These are phyloP conservation scores for Protaetia brevitarsis DNA, from an alignment of 1,140 invertebrate species.

Conservation along the genomic window DNA sequence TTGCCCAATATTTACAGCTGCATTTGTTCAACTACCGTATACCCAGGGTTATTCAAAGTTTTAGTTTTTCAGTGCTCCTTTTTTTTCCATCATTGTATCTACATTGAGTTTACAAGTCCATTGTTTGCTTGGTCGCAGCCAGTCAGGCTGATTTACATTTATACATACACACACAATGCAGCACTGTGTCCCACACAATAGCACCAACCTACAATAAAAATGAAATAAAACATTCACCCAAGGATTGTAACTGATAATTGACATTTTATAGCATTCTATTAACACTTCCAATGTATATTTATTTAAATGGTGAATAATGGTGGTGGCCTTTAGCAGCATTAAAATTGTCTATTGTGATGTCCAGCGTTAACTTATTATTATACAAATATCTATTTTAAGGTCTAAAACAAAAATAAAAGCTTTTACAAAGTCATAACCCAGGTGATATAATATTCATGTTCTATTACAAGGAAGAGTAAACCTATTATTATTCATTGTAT, in stretches of 20 bases:
- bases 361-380: too few relatives aligned
- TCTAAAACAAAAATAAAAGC: too few relatives aligned
- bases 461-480: too few relatives aligned
- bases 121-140: background rate
- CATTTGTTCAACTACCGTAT: background rate
- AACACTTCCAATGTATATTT: background rate
- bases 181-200: background rate
- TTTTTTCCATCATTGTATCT: background rate
- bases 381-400: too few relatives aligned
- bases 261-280: conserved; percentile 13
- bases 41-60: background rate
- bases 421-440: too few relatives aligned
- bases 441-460: too few relatives aligned
- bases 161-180: background rate
- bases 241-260: conserved; percentile 6
- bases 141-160: conserved; percentile 6
- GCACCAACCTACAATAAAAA: background rate
- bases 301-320: background rate
- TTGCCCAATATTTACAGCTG: too few relatives aligned
- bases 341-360: conserved; percentile 1
- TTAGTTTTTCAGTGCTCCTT: too few relatives aligned
- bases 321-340: background rate
- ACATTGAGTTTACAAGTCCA: background rate
- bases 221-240: conserved; percentile 3
- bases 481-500: too few relatives aligned